phyloP scores from a whole-genome alignment of 2,797 vertebrate species.

The Sebastes hubbsi region DNA sequence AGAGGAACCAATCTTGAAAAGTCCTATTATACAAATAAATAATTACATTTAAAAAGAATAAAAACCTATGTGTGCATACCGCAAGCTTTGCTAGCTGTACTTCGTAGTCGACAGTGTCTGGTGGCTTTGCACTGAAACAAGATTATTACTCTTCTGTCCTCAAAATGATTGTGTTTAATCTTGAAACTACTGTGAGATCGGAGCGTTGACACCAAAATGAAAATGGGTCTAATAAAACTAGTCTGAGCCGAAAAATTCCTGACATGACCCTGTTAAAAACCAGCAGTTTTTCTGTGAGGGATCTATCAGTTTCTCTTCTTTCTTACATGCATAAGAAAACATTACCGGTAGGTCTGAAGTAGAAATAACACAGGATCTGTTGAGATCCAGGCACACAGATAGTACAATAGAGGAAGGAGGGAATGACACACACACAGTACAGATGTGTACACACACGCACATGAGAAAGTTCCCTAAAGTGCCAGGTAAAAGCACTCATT shows the following conservation, averaged over 20 bases:
- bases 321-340: conserved; percentile 66
- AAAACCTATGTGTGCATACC: conserved; percentile 54
- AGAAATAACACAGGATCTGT: conserved; percentile 58
- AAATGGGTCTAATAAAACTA: conserved; percentile 30
- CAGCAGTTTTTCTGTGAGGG: conserved; percentile 13
- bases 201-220: conserved; percentile 19
- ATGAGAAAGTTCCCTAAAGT: conserved; percentile 65
- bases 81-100: conserved; percentile 30
- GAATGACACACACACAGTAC: conserved; percentile 58
- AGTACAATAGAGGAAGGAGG: conserved; percentile 45
- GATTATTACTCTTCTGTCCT: conserved; percentile 22
- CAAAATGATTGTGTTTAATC: conserved; percentile 51
- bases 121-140: conserved; percentile 30
- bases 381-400: conserved; percentile 64
- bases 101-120: conserved; percentile 36
- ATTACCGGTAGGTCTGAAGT: conserved; percentile 35
- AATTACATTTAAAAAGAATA: conserved; percentile 61
- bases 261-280: conserved; percentile 42
- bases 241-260: conserved; percentile 32
- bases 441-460: conserved; percentile 30
- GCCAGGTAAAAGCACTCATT: conserved; percentile 62
- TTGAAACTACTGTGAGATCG: conserved; percentile 11
- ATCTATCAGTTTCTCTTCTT: conserved; percentile 29
- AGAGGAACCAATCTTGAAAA: conserved; percentile 63
- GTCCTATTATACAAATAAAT: conserved; percentile 74